Conservation (phyloP, 2,113 vertebrate genomes). For the Cettia cetti region DNA sequence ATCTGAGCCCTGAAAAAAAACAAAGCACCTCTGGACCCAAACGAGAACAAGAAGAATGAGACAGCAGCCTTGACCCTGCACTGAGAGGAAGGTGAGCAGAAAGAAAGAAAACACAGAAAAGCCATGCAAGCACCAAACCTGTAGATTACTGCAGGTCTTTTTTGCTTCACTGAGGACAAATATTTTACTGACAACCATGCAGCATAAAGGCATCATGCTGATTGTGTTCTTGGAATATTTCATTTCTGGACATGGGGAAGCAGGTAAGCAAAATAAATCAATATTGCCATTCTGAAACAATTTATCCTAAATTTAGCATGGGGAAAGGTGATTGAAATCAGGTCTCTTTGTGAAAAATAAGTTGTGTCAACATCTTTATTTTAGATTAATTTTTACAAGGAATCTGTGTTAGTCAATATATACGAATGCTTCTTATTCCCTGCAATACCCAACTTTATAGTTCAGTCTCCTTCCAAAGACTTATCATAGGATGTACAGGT, state of each 20-base stretch:
- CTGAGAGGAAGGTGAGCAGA: constrained; percentile 53
- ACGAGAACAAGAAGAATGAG: constrained; percentile 16
- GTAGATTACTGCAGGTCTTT: constrained; percentile 19
- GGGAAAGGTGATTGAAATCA: not conserved
- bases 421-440: not conserved
- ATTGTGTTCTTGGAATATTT: constrained; percentile 68
- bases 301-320: not conserved
- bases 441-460: not conserved
- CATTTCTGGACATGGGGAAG: constrained; percentile 33
- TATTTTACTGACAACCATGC: constrained; percentile 59
- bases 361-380: not conserved
- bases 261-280: constrained; percentile 67
- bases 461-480: not conserved
- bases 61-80: not conserved
- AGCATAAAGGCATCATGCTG: constrained; percentile 58
- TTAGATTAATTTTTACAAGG: not conserved
- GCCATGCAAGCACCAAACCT: constrained; percentile 36
- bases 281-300: not conserved
- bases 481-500: not conserved
- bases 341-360: not conserved
- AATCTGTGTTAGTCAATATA: not conserved
- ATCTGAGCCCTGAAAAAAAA: not conserved
- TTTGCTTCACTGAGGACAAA: constrained; percentile 29
- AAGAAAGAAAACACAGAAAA: constrained; percentile 22
- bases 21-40: not conserved